Evolutionary conservation across 2,797 vertebrate species (phyloP).

Genomic region (Dipus sagitta): DNA sequence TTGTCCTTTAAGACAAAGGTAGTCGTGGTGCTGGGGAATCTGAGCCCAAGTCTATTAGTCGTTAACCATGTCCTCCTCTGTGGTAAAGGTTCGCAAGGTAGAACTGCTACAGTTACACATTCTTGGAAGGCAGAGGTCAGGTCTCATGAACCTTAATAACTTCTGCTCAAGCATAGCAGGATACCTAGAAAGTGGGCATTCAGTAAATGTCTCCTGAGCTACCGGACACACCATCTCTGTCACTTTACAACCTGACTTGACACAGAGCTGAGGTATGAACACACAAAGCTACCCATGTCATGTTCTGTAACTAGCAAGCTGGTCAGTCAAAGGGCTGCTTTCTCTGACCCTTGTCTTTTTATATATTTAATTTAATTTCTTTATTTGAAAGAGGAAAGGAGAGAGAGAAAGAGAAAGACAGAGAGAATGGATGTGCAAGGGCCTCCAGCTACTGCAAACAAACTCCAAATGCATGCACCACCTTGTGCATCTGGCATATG

Average conservation of each 20-base stretch:
- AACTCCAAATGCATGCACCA: too few relatives aligned
- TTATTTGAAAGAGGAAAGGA: too few relatives aligned
- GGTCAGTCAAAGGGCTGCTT: not conserved
- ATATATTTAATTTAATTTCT: not conserved
- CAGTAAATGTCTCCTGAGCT: not conserved
- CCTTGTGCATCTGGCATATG: too few relatives aligned
- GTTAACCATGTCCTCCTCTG: not conserved
- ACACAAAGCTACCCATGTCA: not conserved
- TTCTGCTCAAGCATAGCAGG: not conserved
- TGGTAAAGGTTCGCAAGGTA: not conserved
- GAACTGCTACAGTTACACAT: not conserved
- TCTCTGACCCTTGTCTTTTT: not conserved
- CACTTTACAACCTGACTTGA: not conserved
- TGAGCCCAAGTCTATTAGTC: not conserved
- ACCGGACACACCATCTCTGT: not conserved
- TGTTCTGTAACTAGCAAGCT: not conserved
- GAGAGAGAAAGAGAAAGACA: too few relatives aligned
- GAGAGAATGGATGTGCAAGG: too few relatives aligned
- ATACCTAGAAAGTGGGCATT: not conserved
- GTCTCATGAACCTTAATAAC: not conserved
- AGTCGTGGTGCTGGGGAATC: not conserved
- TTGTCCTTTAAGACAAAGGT: not conserved
- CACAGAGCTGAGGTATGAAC: not conserved
- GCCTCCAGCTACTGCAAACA: too few relatives aligned
- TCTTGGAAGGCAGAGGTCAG: not conserved